These are phyloP conservation scores for Rhinophrynus dorsalis DNA, from an alignment of 2,797 vertebrate genomes.

Conservation along the genomic window DNA sequence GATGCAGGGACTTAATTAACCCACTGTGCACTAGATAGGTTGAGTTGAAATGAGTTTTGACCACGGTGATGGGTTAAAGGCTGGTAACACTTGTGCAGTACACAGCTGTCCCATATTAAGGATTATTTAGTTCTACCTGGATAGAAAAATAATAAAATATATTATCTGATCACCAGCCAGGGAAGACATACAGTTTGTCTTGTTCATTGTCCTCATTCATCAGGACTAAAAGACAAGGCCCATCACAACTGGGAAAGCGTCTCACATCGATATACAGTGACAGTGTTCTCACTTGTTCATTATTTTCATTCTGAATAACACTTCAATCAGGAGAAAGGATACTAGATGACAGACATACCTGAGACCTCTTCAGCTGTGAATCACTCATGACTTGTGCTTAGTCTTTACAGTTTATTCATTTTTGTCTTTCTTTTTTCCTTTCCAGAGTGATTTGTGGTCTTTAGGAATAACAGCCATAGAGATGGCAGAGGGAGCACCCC, in stretches of 20 bases:
- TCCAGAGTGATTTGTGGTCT: conserved; percentile 95
- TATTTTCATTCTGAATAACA: conserved; percentile 20
- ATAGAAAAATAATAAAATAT: conserved; percentile 13
- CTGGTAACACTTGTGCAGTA: background rate
- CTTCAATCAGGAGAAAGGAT: background rate
- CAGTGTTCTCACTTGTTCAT: conserved; percentile 16
- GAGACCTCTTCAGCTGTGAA: conserved; percentile 9
- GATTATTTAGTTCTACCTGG: conserved; percentile 12
- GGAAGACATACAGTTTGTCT: conserved; percentile 22
- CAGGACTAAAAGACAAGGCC: conserved; percentile 34
- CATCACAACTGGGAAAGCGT: conserved; percentile 44
- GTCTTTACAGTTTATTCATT: background rate
- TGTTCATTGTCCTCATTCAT: conserved; percentile 32
- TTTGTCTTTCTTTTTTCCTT: conserved; percentile 44
- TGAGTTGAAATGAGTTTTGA: too few relatives aligned
- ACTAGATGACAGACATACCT: background rate
- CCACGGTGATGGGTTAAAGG: background rate
- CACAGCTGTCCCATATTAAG: conserved; percentile 31
- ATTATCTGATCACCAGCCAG: background rate
- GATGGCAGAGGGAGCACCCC: conserved; percentile 96
- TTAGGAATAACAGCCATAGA: conserved; percentile 95
- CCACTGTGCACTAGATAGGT: too few relatives aligned
- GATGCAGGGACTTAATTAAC: too few relatives aligned
- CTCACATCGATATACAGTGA: conserved; percentile 28
- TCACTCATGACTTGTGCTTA: background rate